Percentiles rank a stretch among this genome's conserved stretches.
Conservation (phyloP, 2,888 invertebrate species). For the Tridacna crocea region DNA sequence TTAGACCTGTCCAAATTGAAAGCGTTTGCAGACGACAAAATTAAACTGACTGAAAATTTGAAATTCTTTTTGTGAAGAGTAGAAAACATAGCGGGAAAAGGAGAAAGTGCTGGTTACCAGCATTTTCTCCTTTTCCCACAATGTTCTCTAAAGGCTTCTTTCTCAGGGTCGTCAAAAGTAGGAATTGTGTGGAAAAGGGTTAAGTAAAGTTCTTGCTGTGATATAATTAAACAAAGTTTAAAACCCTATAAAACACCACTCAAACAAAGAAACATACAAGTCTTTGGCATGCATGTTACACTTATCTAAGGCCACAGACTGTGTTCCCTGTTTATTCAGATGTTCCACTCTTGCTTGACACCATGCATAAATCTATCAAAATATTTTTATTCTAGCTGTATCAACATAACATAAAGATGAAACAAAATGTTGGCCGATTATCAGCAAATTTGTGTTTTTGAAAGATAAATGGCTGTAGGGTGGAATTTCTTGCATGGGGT, state of each 20-base stretch:
- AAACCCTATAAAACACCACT: neutral
- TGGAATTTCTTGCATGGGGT: no score
- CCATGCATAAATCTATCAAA: constrained; percentile 13
- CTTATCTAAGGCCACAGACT: constrained; percentile 2
- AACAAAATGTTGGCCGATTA: neutral
- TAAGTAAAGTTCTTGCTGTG: neutral
- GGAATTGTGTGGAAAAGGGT: no score
- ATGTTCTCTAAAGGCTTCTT: no score
- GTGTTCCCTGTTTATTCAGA: constrained; percentile 5
- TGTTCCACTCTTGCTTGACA: constrained; percentile 15
- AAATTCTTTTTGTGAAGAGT: neutral
- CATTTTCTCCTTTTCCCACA: no score
- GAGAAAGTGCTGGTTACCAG: neutral
- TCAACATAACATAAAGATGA: constrained; percentile 11
- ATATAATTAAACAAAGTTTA: neutral
- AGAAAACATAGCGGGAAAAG: neutral
- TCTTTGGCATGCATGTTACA: no score
- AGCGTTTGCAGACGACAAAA: no score
- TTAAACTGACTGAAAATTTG: no score
- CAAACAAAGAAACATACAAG: neutral
- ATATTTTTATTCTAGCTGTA: constrained; percentile 13
- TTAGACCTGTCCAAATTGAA: no score
- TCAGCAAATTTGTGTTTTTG: no score
- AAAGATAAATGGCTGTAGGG: no score
- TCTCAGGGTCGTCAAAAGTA: no score